A percentile compares a stretch with the other conserved stretches of the same genome.
Evolutionary conservation across 1,140 invertebrate species (phyloP).

Genomic region (Leguminivora glycinivorella): DNA sequence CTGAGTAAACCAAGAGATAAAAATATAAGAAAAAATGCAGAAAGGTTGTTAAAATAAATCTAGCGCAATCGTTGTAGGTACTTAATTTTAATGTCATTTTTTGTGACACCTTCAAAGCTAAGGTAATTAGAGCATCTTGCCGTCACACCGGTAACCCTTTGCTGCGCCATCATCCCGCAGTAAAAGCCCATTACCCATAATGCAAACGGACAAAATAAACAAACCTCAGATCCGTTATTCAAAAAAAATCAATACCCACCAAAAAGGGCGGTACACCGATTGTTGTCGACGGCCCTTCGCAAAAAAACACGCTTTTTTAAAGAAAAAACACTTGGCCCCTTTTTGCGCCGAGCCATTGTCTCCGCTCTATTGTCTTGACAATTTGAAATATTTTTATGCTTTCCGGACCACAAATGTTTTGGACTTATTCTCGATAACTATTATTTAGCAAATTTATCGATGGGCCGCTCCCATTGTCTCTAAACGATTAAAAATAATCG

Average conservation of each 20-base stretch:
- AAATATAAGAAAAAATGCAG: background rate
- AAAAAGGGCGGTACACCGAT: constrained; percentile 62
- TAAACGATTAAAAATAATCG: constrained; percentile 44
- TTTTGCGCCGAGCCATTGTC: constrained; percentile 72
- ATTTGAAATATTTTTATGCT: constrained; percentile 77
- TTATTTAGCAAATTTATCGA: constrained; percentile 75
- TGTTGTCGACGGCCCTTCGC: constrained; percentile 61
- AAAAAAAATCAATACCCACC: constrained; percentile 50
- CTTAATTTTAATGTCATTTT: constrained; percentile 1
- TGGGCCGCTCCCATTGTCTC: constrained; percentile 50
- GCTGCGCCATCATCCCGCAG: constrained; percentile 28
- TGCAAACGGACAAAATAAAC: constrained; percentile 66
- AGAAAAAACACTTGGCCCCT: constrained; percentile 64
- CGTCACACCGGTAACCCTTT: background rate
- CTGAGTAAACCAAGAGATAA: background rate
- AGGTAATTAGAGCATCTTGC: constrained; percentile 22
- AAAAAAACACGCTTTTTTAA: constrained; percentile 61
- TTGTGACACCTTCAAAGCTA: constrained; percentile 13
- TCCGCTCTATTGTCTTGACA: constrained; percentile 67
- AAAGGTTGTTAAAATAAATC: background rate
- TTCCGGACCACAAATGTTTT: constrained; percentile 75
- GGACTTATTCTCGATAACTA: constrained; percentile 75
- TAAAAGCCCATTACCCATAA: constrained; percentile 60
- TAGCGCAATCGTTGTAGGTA: background rate
- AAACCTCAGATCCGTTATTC: constrained; percentile 65